These are phyloP conservation scores for Zaprionus vittiger DNA, from an alignment of 1,140 invertebrate genomes.

Conservation along the genomic window DNA sequence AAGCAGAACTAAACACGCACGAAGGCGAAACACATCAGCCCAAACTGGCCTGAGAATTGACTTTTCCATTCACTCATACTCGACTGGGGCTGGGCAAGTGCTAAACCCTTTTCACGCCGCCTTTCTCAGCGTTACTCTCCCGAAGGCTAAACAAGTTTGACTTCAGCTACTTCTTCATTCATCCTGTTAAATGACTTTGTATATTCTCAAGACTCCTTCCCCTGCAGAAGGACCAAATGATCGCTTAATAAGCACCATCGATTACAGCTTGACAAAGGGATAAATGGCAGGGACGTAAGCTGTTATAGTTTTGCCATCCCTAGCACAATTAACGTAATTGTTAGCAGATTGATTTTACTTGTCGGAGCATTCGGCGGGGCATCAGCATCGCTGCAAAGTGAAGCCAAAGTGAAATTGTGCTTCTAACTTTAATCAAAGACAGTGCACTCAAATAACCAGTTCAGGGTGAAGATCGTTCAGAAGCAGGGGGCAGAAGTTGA, in stretches of 20 bases:
- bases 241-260: background rate
- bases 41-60: slow-evolving; percentile 17
- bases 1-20: slow-evolving; percentile 22
- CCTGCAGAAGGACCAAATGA: background rate
- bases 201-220: background rate
- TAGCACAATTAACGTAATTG: background rate
- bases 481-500: background rate
- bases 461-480: background rate
- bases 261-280: background rate
- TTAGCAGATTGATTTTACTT: background rate
- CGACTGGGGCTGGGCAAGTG: background rate
- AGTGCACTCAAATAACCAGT: slow-evolving; percentile 49
- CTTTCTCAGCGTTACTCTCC: background rate
- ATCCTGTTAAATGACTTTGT: background rate
- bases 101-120: background rate
- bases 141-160: background rate
- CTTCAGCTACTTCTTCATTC: background rate
- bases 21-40: slow-evolving; percentile 11
- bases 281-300: background rate
- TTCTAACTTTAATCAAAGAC: slow-evolving; percentile 69
- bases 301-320: background rate
- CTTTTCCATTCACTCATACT: background rate
- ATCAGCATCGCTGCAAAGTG: background rate
- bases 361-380: background rate
- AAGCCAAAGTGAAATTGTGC: slow-evolving; percentile 42